Percentiles rank a stretch among this genome's conserved stretches.
Conservation (phyloP, 2,888 invertebrate species). For the Fragum fragum region DNA sequence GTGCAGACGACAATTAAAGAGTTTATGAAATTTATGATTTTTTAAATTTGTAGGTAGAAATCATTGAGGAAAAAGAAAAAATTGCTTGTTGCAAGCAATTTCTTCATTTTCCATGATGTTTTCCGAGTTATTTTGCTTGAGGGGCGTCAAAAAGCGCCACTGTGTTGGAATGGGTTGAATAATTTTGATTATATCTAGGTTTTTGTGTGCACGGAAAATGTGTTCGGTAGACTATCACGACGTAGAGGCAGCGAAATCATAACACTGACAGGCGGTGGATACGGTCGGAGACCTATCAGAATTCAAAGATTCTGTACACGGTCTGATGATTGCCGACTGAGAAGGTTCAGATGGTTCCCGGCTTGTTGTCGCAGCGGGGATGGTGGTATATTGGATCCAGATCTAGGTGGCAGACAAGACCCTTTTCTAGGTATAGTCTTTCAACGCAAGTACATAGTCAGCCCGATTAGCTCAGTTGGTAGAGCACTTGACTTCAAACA, state of each 20-base stretch:
- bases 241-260: no score
- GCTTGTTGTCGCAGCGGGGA: background rate
- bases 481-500: no score
- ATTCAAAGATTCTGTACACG: background rate
- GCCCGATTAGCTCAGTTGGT: no score
- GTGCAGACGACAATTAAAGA: no score
- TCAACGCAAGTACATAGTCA: no score
- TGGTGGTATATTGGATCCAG: background rate
- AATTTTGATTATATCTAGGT: background rate
- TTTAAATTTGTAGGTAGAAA: background rate
- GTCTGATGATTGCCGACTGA: background rate
- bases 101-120: conserved; percentile 1
- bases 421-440: no score
- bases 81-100: background rate
- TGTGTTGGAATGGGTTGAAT: background rate
- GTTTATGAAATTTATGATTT: no score
- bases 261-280: background rate
- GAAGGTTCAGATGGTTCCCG: background rate
- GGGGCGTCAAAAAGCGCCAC: no score
- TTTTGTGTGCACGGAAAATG: background rate
- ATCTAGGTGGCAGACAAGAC: background rate
- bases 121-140: no score
- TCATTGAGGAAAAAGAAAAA: background rate
- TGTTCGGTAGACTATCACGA: background rate
- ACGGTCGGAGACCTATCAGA: background rate